Percentiles rank a stretch among this genome's conserved stretches.
Evolutionary conservation across 2,113 vertebrate genomes (phyloP).

Genomic region (Pituophis catenifer): DNA sequence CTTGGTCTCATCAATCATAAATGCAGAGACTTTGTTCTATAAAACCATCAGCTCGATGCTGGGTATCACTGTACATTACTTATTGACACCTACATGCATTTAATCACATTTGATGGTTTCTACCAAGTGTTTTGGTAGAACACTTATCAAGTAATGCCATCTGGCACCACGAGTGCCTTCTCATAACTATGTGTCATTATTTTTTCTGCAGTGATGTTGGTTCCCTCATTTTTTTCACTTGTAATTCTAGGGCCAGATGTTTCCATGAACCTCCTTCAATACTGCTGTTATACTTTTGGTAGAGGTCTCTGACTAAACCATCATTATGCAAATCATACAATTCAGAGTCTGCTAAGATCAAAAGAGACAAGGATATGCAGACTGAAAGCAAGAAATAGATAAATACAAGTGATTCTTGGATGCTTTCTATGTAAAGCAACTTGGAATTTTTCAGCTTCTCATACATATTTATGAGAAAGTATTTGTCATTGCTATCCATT

Average conservation of each 20-base stretch:
- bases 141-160: constrained; percentile 44
- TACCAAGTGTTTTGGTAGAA: constrained; percentile 33
- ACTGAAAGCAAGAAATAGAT: neutral
- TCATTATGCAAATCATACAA: constrained; percentile 5
- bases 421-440: neutral
- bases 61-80: neutral
- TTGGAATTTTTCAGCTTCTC: neutral
- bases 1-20: neutral
- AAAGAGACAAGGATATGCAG: neutral
- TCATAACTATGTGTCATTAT: constrained; percentile 46
- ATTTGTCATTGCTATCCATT: neutral
- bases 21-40: neutral
- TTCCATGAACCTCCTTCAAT: constrained; percentile 31
- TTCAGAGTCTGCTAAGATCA: constrained; percentile 1
- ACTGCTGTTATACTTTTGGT: constrained; percentile 10
- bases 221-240: constrained; percentile 41
- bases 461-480: constrained; percentile 2
- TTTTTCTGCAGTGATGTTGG: constrained; percentile 41
- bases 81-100: neutral
- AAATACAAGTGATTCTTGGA: neutral
- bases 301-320: neutral
- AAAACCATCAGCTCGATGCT: neutral
- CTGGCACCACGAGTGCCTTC: constrained; percentile 38
- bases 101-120: constrained; percentile 33
- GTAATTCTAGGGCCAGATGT: constrained; percentile 29